A percentile compares a stretch with the other conserved stretches of the same genome.
These are phyloP conservation scores for Catocala nupta DNA, from an alignment of 2,888 invertebrate species.

Conservation along the genomic window DNA sequence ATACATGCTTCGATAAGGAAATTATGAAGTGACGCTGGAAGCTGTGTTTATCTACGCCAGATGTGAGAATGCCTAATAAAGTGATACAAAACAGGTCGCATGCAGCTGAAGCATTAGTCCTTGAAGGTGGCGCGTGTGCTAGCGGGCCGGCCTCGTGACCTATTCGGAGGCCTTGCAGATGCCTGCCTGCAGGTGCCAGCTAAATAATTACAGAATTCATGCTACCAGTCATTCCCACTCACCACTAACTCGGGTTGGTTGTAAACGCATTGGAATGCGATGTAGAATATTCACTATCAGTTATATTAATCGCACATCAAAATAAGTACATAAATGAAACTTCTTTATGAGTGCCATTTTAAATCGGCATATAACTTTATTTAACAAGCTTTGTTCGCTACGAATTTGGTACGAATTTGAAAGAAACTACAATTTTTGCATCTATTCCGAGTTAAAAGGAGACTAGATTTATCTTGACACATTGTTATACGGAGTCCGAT, in stretches of 20 bases:
- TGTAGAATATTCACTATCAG: constrained; percentile 13
- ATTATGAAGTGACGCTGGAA: neutral
- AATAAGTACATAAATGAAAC: too few relatives aligned
- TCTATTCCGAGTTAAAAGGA: too few relatives aligned
- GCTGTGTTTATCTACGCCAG: constrained; percentile 9
- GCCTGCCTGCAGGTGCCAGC: constrained; percentile 54
- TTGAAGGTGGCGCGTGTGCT: constrained; percentile 68
- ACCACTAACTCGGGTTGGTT: constrained; percentile 19
- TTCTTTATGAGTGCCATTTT: too few relatives aligned
- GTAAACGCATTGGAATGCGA: constrained; percentile 28
- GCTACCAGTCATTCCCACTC: constrained; percentile 29
- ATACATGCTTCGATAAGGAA: neutral
- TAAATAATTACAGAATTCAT: constrained; percentile 46
- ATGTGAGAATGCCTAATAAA: constrained; percentile 27
- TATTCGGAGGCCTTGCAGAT: constrained; percentile 78
- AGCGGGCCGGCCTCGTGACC: constrained; percentile 82
- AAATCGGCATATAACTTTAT: too few relatives aligned
- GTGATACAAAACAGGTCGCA: constrained; percentile 53
- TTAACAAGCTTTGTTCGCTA: too few relatives aligned
- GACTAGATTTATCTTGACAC: too few relatives aligned
- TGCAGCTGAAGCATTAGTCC: constrained; percentile 69
- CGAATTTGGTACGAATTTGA: too few relatives aligned
- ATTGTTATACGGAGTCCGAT: too few relatives aligned
- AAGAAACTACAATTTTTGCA: too few relatives aligned
- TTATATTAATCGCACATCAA: neutral